These are phyloP conservation scores for Arctopsyche grandis DNA, from an alignment of 1,140 invertebrate species.

Conservation along the genomic window DNA sequence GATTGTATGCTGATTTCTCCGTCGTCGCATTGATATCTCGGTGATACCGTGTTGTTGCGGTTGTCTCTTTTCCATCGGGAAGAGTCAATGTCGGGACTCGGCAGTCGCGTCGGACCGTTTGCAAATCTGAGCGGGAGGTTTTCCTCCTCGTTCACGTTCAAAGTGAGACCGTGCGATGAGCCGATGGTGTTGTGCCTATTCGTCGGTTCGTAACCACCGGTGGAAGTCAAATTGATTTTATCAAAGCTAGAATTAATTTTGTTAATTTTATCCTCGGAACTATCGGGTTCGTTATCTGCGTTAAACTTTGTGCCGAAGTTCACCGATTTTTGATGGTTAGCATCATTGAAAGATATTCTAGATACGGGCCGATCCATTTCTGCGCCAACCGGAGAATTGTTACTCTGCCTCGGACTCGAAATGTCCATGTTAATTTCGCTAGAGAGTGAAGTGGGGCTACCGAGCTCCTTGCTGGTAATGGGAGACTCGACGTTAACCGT, in stretches of 20 bases:
- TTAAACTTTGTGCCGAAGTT: not conserved
- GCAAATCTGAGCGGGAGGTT: conserved; percentile 23
- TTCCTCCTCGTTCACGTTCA: conserved; percentile 54
- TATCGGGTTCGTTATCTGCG: conserved; percentile 44
- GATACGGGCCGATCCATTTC: conserved; percentile 8
- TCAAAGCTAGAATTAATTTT: conserved; percentile 57
- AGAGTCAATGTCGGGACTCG: conserved; percentile 39
- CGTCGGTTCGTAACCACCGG: conserved; percentile 52
- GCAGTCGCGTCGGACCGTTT: not conserved
- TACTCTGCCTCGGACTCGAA: conserved; percentile 59
- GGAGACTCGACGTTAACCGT: conserved; percentile 64
- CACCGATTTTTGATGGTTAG: not conserved
- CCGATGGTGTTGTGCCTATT: conserved; percentile 34
- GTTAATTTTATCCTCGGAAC: conserved; percentile 56
- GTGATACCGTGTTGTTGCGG: conserved; percentile 66
- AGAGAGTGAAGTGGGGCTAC: conserved; percentile 65
- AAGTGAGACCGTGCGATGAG: conserved; percentile 53
- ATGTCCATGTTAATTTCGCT: conserved; percentile 68
- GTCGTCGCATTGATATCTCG: conserved; percentile 76
- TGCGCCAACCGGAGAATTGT: conserved; percentile 46
- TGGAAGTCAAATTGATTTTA: conserved; percentile 55
- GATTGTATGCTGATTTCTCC: conserved; percentile 86
- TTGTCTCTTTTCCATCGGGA: conserved; percentile 51
- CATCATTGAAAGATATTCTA: conserved; percentile 6
- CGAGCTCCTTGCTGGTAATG: conserved; percentile 61